These are phyloP conservation scores for Merluccius polli DNA, from an alignment of 2,797 vertebrate species.

Conservation along the genomic window DNA sequence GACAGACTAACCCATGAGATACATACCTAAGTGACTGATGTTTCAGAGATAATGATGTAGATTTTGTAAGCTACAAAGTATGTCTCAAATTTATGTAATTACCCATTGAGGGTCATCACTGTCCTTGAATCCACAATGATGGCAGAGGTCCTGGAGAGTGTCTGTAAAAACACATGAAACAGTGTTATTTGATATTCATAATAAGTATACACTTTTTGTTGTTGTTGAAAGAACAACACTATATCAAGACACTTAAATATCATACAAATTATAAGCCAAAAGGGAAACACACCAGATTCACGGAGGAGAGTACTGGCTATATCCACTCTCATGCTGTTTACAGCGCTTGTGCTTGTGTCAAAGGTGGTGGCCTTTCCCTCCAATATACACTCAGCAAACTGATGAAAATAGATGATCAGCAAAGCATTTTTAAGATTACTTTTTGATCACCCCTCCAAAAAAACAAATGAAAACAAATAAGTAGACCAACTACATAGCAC, in stretches of 20 bases:
- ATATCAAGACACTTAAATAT: conserved; percentile 1
- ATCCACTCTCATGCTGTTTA: background rate
- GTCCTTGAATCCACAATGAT: background rate
- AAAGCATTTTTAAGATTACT: background rate
- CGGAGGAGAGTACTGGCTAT: background rate
- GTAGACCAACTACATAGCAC: background rate
- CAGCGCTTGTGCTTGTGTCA: background rate
- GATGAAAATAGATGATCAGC: background rate
- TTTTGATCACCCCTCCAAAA: background rate
- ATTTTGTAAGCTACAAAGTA: conserved; percentile 4
- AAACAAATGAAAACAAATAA: background rate
- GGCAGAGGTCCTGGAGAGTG: background rate
- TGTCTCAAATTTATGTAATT: conserved; percentile 5
- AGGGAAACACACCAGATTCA: background rate
- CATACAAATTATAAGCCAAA: background rate
- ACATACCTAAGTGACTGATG: background rate
- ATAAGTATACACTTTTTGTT: background rate
- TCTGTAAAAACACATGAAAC: background rate
- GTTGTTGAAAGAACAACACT: conserved; percentile 2
- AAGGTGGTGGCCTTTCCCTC: background rate
- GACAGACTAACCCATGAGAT: background rate
- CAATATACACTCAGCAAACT: conserved; percentile 4
- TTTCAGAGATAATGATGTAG: background rate
- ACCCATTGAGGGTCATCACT: conserved; percentile 1
- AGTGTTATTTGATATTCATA: conserved; percentile 1